phyloP scores from a whole-genome alignment of 2,797 vertebrate genomes.

The Pitangus sulphuratus region DNA sequence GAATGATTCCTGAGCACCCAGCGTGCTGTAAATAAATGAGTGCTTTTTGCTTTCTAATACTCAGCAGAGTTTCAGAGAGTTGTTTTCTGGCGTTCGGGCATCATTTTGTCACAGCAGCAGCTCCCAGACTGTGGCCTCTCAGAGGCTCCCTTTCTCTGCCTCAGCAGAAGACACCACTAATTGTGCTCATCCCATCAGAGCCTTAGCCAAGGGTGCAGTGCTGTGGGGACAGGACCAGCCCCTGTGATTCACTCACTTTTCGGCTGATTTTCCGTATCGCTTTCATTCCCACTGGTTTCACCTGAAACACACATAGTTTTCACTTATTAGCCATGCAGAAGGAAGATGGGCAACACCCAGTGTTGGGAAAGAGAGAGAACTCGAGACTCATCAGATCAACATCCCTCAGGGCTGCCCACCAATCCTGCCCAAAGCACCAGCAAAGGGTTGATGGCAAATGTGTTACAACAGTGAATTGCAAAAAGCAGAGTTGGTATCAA shows the following conservation, averaged over 20 bases:
- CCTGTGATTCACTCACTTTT: constrained; percentile 86
- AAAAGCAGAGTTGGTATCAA: background rate
- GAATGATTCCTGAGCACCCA: too few species aligned
- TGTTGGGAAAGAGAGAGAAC: constrained; percentile 2
- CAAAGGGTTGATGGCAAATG: background rate
- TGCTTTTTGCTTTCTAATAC: too few species aligned
- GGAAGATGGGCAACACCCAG: constrained; percentile 27
- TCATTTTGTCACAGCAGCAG: background rate
- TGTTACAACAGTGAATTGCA: background rate
- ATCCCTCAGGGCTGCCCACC: background rate
- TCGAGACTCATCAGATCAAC: background rate
- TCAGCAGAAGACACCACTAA: background rate
- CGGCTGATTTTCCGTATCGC: constrained; percentile 88
- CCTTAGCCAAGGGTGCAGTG: background rate
- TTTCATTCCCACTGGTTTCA: constrained; percentile 94
- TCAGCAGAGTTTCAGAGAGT: too few species aligned
- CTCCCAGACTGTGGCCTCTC: background rate
- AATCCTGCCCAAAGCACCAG: background rate
- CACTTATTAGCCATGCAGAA: constrained; percentile 11
- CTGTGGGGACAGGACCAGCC: constrained; percentile 41
- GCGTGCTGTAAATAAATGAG: too few species aligned
- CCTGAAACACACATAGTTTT: constrained; percentile 80
- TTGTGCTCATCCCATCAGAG: background rate
- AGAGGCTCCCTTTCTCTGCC: background rate
- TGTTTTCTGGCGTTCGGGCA: too few species aligned